Evolutionary conservation across 2,113 vertebrate genomes (phyloP).

Genomic region (Chamaetylas fuelleborni): DNA sequence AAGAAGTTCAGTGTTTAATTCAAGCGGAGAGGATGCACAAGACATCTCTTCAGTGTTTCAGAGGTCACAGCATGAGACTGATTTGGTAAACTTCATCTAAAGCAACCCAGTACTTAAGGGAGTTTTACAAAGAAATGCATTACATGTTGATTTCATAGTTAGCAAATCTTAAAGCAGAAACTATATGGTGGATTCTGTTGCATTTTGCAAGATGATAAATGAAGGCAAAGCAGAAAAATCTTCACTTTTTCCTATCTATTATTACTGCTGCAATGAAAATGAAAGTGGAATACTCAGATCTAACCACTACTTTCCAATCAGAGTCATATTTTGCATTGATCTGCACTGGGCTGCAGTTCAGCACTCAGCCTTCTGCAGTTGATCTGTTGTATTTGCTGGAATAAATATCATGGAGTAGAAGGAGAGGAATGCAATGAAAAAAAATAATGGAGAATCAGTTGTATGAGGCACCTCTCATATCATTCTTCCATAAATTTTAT

Average conservation of each 20-base stretch:
- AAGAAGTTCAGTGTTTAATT: conserved; percentile 30
- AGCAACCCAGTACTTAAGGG: not conserved
- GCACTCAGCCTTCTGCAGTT: not conserved
- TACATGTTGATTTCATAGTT: not conserved
- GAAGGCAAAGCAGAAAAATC: not conserved
- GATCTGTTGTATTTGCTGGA: not conserved
- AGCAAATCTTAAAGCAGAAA: not conserved
- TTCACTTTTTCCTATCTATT: not conserved
- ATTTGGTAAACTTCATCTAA: conserved; percentile 32
- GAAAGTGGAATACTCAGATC: not conserved
- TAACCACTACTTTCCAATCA: not conserved
- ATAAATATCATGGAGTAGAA: not conserved
- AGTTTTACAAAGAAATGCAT: not conserved
- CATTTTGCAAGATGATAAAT: not conserved
- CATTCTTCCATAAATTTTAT: not conserved
- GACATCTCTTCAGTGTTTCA: conserved; percentile 5
- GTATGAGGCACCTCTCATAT: no score
- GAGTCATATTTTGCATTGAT: not conserved
- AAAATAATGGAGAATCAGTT: not conserved
- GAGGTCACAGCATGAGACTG: conserved; percentile 45
- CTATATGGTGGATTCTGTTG: not conserved
- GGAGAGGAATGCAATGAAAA: not conserved
- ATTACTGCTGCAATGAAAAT: not conserved
- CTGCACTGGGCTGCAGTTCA: not conserved
- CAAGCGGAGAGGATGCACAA: not conserved